Conservation (phyloP, 1,140 invertebrate genomes). For the Ceratina japonica region DNA sequence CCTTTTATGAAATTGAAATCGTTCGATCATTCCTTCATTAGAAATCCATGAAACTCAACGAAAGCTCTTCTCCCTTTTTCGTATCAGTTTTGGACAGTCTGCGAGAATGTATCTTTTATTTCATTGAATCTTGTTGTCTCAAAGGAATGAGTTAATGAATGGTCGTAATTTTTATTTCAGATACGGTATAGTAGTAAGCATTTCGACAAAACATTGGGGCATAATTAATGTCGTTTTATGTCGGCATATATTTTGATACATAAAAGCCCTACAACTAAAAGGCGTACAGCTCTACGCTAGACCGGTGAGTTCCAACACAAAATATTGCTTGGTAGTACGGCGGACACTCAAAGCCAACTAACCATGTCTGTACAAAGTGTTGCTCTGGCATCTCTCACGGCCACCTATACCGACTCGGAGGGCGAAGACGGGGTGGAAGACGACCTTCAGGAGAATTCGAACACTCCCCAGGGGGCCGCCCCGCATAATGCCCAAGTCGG, state of each 20-base stretch:
- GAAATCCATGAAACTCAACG: background rate
- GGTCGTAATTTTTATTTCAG: constrained; percentile 14
- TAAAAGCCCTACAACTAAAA: constrained; percentile 50
- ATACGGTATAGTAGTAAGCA: constrained; percentile 36
- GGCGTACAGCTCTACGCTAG: constrained; percentile 62
- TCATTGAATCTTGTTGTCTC: background rate
- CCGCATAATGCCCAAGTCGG: constrained; percentile 71
- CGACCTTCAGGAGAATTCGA: constrained; percentile 77
- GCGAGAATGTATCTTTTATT: too few relatives aligned
- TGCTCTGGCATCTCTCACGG: constrained; percentile 88
- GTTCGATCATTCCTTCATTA: background rate
- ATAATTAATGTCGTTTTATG: constrained; percentile 21
- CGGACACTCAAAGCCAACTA: constrained; percentile 78
- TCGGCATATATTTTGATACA: constrained; percentile 32
- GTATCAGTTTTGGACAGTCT: too few relatives aligned
- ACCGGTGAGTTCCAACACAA: constrained; percentile 78
- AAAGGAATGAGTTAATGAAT: background rate
- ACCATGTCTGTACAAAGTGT: constrained; percentile 80
- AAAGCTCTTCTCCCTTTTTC: background rate
- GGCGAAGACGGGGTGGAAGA: constrained; percentile 87
- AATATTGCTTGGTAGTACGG: constrained; percentile 77
- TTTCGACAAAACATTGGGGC: constrained; percentile 45
- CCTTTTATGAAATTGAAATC: background rate
- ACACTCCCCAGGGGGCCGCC: constrained; percentile 69
- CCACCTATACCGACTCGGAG: constrained; percentile 91